Conservation (phyloP, 2,797 vertebrate species). For the Halcyon chelicuti region DNA sequence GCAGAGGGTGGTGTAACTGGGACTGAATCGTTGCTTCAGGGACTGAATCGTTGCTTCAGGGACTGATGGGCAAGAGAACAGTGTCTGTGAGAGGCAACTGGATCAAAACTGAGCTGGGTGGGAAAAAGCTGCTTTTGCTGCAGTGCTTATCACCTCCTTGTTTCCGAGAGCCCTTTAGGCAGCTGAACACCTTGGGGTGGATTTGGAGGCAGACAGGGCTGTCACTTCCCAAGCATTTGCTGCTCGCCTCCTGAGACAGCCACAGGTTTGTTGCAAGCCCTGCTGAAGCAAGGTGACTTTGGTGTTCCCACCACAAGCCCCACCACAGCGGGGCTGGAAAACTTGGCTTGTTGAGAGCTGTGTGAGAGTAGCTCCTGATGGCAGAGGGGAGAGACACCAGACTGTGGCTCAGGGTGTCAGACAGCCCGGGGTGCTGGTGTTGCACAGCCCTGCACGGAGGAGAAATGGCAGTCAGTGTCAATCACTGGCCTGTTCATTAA, state of each 20-base stretch:
- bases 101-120: background rate
- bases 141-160: accelerated
- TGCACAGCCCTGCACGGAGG: accelerated
- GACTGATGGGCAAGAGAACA: background rate
- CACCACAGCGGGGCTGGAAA: background rate
- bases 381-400: accelerated
- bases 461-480: background rate
- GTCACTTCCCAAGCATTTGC: background rate
- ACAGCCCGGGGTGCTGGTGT: background rate
- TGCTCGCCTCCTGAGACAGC: background rate
- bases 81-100: background rate
- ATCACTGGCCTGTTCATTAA: no score
- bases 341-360: background rate
- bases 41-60: background rate
- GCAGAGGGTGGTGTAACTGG: background rate
- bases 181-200: background rate
- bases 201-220: accelerated
- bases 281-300: background rate
- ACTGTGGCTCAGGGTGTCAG: background rate
- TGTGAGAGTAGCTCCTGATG: background rate
- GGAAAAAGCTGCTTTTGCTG: background rate
- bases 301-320: background rate
- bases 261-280: background rate
- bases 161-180: background rate
- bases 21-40: background rate